Base-by-base conservation (phyloP, 1,140 invertebrate genomes). In the Popillia japonica region DNA sequence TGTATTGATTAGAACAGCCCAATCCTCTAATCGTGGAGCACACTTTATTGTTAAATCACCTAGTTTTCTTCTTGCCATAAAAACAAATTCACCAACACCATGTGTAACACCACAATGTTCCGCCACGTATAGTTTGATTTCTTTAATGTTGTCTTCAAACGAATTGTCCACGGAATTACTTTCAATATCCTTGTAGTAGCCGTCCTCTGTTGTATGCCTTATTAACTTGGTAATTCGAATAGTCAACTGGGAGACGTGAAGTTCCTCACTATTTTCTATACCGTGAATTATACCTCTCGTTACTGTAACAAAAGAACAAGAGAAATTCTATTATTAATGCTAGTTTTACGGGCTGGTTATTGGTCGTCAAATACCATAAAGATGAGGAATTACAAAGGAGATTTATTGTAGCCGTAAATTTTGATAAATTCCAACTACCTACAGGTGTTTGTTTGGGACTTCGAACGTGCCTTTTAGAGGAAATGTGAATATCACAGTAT, bases 21-120 rank as follows among this genome's bases (percentile, higher is more conserved):
- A 96, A 61, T 94, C 90, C 42, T 92, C 89, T 4, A 92, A 84
- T 78, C 93, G 88, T 0, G 94, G 94, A 0, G 94, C 93, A 82
- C 95, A 96, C 0, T 90, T 89, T 17, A 96, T 85, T 1, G 90
- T 88, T n/a, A 93, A 87, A 42, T 92, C 89, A 2, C 93, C 94
- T 9, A 96, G 88, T 79, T 92, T 89, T 77, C 92, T 88, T 76
- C 92, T 88, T 11, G 94, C 94, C 89, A 95, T 94, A 85, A 96
- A 92, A 41, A 96, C 89, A 87, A 95, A 95, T 86, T 94, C 92
- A 0, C 94, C 94, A 7, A 89, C 87, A 7, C 94, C 94, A 34
- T 91, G 90, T 40, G 89, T 87, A 17, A 93, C 92, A 7, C 92
- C 92, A 84, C 94, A 96, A 74, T 90, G 88, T 10, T 90, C 88